Evolutionary conservation across 2,888 invertebrate genomes (phyloP).

Genomic region (Mallateleia sp.): DNA sequence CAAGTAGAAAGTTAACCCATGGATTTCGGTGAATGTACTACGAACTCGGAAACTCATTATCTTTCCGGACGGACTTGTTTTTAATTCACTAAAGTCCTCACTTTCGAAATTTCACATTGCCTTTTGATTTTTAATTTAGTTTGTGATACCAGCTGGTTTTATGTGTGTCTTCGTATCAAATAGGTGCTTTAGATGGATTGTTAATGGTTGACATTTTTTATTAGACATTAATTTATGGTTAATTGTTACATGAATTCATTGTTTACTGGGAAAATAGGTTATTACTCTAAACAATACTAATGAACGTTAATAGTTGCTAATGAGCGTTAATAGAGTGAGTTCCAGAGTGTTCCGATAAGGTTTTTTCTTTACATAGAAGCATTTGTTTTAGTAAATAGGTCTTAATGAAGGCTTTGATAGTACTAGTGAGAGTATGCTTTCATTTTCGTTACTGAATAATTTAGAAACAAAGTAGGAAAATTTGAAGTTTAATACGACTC

Average conservation of each 20-base stretch:
- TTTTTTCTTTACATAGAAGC: too few relatives aligned
- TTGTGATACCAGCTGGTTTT: background rate
- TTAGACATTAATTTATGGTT: background rate
- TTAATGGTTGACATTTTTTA: background rate
- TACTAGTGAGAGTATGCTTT: too few relatives aligned
- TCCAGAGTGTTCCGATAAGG: too few relatives aligned
- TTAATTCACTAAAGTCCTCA: constrained; percentile 30
- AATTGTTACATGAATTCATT: background rate
- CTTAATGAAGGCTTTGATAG: too few relatives aligned
- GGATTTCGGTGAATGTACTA: constrained; percentile 51
- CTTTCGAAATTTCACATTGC: constrained; percentile 43
- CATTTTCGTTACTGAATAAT: too few relatives aligned
- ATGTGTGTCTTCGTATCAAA: background rate
- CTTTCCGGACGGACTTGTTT: constrained; percentile 32
- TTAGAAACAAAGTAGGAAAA: too few relatives aligned
- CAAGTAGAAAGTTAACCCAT: constrained; percentile 51
- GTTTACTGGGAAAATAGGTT: background rate
- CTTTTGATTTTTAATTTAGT: constrained; percentile 1
- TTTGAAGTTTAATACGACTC: too few relatives aligned
- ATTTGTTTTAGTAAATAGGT: too few relatives aligned
- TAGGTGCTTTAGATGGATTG: background rate
- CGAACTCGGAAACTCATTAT: constrained; percentile 42
- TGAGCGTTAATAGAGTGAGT: too few relatives aligned
- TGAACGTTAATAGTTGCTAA: background rate
- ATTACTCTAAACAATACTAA: background rate